phyloP scores from a whole-genome alignment of 2,113 vertebrate species.

The Spea bombifrons region DNA sequence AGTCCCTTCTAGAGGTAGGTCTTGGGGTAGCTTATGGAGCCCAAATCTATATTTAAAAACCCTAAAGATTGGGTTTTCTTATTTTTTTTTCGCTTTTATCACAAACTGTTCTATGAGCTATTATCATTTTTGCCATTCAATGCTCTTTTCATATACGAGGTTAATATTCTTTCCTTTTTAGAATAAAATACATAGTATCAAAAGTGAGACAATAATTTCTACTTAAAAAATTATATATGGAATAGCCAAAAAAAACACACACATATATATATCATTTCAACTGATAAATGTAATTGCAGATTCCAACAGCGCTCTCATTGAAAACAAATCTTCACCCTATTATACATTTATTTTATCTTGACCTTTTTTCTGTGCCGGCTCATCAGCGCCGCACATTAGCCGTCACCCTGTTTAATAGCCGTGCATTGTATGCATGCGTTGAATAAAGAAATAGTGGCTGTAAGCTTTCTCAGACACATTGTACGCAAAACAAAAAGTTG shows the following conservation, averaged over 20 bases:
- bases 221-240: not conserved
- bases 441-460: conserved; percentile 18
- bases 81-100: not conserved
- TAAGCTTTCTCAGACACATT: not conserved
- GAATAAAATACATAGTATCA: not conserved
- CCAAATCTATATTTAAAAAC: no score
- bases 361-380: conserved; percentile 35
- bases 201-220: not conserved
- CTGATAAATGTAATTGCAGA: conserved; percentile 25
- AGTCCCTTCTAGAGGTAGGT: no score
- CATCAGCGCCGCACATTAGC: conserved; percentile 38
- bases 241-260: not conserved
- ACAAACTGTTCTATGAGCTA: not conserved
- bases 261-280: not conserved
- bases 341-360: conserved; percentile 34
- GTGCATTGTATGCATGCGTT: conserved; percentile 25
- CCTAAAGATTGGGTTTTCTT: no score
- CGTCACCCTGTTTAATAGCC: conserved; percentile 22
- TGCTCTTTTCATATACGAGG: not conserved
- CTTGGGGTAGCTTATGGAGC: no score
- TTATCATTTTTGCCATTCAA: not conserved
- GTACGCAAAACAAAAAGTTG: conserved; percentile 19
- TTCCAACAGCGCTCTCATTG: not conserved
- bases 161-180: not conserved
- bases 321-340: conserved; percentile 32